Conservation (phyloP, 2,888 invertebrate genomes). For the Torymus auratus region DNA sequence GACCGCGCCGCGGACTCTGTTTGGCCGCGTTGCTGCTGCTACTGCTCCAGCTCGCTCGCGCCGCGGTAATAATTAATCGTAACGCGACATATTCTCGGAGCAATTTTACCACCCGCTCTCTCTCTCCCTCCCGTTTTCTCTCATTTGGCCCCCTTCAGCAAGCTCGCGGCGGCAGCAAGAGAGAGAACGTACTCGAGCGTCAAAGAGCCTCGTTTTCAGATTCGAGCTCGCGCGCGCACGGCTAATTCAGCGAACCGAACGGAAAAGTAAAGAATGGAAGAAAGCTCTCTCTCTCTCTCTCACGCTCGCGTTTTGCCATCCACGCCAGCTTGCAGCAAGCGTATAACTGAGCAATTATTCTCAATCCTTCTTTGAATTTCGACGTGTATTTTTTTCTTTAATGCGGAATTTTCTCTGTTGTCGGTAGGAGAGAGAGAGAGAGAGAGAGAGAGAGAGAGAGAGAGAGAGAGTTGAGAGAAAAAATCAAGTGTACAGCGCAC, state of each 20-base stretch:
- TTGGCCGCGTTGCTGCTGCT: constrained; percentile 18
- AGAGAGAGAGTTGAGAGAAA: constrained; percentile 14
- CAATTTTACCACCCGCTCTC: constrained; percentile 35
- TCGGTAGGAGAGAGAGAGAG: constrained; percentile 15
- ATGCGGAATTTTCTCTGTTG: constrained; percentile 50
- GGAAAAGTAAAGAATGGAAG: constrained; percentile 58
- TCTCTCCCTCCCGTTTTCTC: constrained; percentile 23
- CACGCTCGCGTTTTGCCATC: constrained; percentile 19
- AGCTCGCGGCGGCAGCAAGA: background rate
- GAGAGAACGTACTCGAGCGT: constrained; percentile 58
- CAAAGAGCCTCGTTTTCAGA: constrained; percentile 60
- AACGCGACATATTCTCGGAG: constrained; percentile 61
- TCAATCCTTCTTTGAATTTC: constrained; percentile 55
- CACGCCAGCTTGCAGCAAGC: constrained; percentile 28
- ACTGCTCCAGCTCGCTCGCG: constrained; percentile 22
- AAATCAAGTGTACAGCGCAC: constrained; percentile 51
- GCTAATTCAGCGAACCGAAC: constrained; percentile 60
- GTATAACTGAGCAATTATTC: constrained; percentile 57
- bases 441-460: background rate
- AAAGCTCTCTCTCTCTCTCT: constrained; percentile 47
- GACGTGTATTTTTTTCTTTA: constrained; percentile 45
- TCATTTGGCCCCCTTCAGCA: background rate
- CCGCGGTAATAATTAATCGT: constrained; percentile 63
- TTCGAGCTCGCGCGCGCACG: constrained; percentile 44
- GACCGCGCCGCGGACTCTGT: constrained; percentile 7